Evolutionary conservation across 2,113 vertebrate species (phyloP), one percentile per base, ranked within the genome.

Genomic region (Ophthalmolycus amberensis): DNA sequence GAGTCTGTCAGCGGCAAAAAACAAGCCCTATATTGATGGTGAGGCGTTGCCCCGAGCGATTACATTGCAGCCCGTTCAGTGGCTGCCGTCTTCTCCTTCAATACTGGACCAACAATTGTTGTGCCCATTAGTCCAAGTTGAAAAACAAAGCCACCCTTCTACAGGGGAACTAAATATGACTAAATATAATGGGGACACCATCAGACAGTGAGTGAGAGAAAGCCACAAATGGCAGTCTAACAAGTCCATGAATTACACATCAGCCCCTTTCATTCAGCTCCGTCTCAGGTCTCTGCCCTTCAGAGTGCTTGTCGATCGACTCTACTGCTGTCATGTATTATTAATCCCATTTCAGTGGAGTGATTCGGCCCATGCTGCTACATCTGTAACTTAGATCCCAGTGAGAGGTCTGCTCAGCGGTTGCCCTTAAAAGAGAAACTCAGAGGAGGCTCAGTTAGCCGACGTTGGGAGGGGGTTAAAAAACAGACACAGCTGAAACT

Each of bases 181-280:
- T 5, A 20, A 34, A 81, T 38, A 64, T 52, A 44, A 73, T 25
- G 38, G 56, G 52, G 60, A 40, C 50, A 37, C n/a, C 1, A 11
- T 72, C n/a, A 38, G 42, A 38, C 38, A 67, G 56, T 18, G 59
- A 84, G 70, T 27, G 63, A 77, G 70, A 44, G 42, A 44, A 34
- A 34, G 54, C 42, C 71, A 65, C 62, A 75, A 77, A 75, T 85
- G 44, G 20, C 25, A 3, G 52, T 46, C 82, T 65, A 66, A 83
- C 40, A 34, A 58, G 60, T 73, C 71, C 80, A 87, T 85, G 68
- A 88, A 85, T 86, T 78, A 86, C 86, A 82, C 84, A 82, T 86
- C 77, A 60, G 76, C 16, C 65, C 81, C 77, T 77, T 77, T 85
- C 71, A 75, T 77, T 83, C 62, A 56, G 79, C 63, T 14, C 38